Evolutionary conservation across 2,797 vertebrate species (phyloP).

Genomic region (Psittacula derbiana): DNA sequence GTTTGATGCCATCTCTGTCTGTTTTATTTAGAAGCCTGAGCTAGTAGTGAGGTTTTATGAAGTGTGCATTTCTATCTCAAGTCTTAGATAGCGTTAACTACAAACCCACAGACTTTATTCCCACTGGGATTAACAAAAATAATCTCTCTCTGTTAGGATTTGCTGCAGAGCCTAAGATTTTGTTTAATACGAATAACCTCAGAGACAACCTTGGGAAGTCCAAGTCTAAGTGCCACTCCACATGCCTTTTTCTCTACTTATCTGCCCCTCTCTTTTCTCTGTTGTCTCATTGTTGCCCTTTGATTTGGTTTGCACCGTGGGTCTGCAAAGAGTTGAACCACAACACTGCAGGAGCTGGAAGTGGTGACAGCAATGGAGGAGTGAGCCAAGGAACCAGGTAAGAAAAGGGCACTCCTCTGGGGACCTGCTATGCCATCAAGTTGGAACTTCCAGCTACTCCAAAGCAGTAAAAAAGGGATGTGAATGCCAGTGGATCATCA

Average conservation of each 20-base stretch:
- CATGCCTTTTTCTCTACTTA: background rate
- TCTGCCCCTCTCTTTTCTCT: background rate
- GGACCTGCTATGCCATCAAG: background rate
- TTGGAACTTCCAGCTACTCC: background rate
- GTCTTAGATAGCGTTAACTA: background rate
- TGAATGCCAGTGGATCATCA: background rate
- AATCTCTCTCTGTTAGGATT: slow-evolving; percentile 23
- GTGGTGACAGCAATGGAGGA: background rate
- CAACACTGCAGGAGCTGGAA: background rate
- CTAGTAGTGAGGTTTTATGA: background rate
- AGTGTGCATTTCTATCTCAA: background rate
- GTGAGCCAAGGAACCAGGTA: background rate
- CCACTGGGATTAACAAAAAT: background rate
- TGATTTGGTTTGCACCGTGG: background rate
- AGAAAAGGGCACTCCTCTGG: background rate
- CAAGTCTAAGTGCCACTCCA: background rate
- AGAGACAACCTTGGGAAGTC: background rate
- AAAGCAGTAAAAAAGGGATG: background rate
- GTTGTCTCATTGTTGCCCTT: background rate
- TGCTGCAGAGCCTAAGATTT: background rate
- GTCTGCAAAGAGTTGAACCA: background rate
- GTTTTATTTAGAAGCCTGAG: background rate
- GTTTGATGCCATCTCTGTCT: background rate
- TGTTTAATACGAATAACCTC: background rate
- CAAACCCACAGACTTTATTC: background rate